Base-by-base conservation (phyloP, 2,113 vertebrate genomes). In the Rostratula benghalensis region DNA sequence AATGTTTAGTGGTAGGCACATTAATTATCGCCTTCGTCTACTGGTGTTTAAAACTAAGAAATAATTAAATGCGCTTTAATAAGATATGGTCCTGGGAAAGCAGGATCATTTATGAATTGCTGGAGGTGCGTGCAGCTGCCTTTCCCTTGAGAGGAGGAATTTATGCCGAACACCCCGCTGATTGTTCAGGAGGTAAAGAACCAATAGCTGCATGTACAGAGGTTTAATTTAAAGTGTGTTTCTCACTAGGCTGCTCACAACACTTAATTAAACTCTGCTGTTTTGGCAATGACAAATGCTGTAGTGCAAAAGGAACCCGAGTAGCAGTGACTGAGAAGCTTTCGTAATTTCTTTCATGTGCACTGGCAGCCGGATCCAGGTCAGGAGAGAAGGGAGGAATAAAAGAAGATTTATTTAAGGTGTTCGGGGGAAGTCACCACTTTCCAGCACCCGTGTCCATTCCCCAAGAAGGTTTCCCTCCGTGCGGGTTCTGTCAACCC, bases 251-350 rank as follows among this genome's bases (percentile, higher is more conserved):
- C 99, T 99, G 99, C 99, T 98, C 99, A 99, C 99, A 99, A 98
- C 99, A 99, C 99, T 99, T 99, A 99, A 99, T 99, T 99, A 99
- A 99, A 99, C 99, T 98, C 99, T 98, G 99, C 99, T 98, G 99
- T 99, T 99, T 98, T 99, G 99, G 99, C 99, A 99, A 99, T 99
- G 99, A 99, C 99, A 99, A 99, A 99, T 99, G 99, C 99, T 97
- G 98, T 74, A 76, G 98, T 96, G 99, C 98, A 97, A 95, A 98
- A 98, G 98, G 98, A 99, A 98, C 98, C 98, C 82, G 97, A 98
- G 98, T 98, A 89, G 97, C 98, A 91, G 98, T 98, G 99, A 98
- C 98, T 98, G 98, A 98, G 98, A 98, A 98, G 98, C 98, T 98
- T 98, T 98, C 98, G 98, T 99, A 97, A 98, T 99, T 99, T 98